Evolutionary conservation across 2,888 invertebrate species (phyloP).

Genomic region (Rhagophthalmus giganteus): DNA sequence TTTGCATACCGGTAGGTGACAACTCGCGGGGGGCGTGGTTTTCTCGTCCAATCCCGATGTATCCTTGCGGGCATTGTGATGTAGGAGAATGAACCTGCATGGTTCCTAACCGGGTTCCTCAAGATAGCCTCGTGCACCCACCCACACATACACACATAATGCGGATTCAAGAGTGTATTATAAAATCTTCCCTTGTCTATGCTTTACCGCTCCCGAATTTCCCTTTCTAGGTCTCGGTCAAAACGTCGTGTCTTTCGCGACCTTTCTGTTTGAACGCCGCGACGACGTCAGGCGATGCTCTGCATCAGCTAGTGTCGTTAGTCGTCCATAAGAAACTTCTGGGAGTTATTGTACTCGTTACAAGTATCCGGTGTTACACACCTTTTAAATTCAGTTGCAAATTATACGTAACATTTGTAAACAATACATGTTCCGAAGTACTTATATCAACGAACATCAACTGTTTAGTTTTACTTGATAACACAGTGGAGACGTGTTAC

Average conservation of each 20-base stretch:
- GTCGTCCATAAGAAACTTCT: too few species aligned
- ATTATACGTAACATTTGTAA: too few species aligned
- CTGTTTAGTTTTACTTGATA: too few species aligned
- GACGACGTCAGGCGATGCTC: background rate
- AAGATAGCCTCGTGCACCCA: conserved; percentile 43
- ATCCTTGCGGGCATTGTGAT: conserved; percentile 46
- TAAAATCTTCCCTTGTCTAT: conserved; percentile 26
- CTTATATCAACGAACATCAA: too few species aligned
- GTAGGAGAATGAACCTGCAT: conserved; percentile 53
- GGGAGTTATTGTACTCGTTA: too few species aligned
- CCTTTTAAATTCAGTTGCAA: too few species aligned
- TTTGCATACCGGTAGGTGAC: conserved; percentile 60
- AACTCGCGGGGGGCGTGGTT: conserved; percentile 54
- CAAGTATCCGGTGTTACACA: too few species aligned
- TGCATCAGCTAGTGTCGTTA: too few species aligned
- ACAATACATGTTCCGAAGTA: too few species aligned
- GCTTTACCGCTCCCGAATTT: conserved; percentile 22
- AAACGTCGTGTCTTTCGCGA: conserved; percentile 11
- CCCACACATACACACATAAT: conserved; percentile 30
- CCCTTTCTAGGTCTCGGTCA: conserved; percentile 32
- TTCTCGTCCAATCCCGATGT: conserved; percentile 49
- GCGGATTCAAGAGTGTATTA: conserved; percentile 20
- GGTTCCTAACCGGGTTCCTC: conserved; percentile 49
- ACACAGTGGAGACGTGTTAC: too few species aligned
- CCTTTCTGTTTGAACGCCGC: conserved; percentile 10